A percentile compares a stretch with the other conserved stretches of the same genome.
Conservation (phyloP, 2,888 invertebrate species). For the Micropterix aruncella region DNA sequence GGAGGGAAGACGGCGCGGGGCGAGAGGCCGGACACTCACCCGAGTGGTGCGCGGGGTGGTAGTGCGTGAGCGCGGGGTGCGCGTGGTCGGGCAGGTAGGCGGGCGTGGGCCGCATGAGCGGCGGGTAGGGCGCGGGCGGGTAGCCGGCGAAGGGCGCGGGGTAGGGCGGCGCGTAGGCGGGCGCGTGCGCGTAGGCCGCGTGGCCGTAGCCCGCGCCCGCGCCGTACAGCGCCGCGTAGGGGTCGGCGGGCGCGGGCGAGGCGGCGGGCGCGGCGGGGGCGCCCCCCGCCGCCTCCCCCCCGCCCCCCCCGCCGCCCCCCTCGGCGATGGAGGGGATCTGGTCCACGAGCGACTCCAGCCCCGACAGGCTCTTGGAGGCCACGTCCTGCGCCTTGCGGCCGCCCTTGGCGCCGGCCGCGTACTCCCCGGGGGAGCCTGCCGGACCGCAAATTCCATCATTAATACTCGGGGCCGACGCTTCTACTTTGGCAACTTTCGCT, state of each 20-base stretch:
- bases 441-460: constrained; percentile 6
- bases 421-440: constrained; percentile 19
- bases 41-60: constrained; percentile 18
- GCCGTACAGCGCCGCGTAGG: constrained; percentile 11
- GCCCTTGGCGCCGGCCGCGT: constrained; percentile 16
- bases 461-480: constrained; percentile 18
- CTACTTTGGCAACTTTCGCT: constrained; percentile 17
- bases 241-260: constrained; percentile 17
- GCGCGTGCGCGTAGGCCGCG: constrained; percentile 20
- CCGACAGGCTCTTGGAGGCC: constrained; percentile 74
- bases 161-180: constrained; percentile 25
- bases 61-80: constrained; percentile 23
- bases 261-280: constrained; percentile 20
- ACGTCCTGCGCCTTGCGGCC: constrained; percentile 50
- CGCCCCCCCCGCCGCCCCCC: constrained; percentile 27
- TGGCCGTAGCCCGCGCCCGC: too few relatives aligned
- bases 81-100: constrained; percentile 34
- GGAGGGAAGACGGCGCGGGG: constrained; percentile 13
- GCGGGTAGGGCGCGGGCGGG: constrained; percentile 29
- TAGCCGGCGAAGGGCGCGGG: constrained; percentile 28
- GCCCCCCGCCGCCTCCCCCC: constrained; percentile 13
- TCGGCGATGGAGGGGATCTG: constrained; percentile 83
- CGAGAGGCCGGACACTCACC: constrained; percentile 13
- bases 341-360: constrained; percentile 78
- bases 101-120: constrained; percentile 35